Conservation (phyloP, 2,113 vertebrate species). For the Planiliza haematocheilus region DNA sequence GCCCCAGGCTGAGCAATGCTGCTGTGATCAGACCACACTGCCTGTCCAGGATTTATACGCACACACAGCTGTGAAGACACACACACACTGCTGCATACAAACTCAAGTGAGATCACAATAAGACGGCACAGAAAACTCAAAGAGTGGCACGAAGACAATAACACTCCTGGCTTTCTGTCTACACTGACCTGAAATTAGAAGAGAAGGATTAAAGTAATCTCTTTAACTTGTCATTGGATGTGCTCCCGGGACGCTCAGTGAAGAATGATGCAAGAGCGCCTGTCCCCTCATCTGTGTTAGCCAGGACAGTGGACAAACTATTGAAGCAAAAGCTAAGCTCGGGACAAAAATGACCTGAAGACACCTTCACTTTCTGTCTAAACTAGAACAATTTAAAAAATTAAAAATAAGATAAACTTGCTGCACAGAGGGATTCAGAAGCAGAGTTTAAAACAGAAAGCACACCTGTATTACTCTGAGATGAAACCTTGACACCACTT, state of each 20-base stretch:
- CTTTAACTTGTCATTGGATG: slow-evolving; percentile 74
- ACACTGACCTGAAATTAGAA: slow-evolving; percentile 74
- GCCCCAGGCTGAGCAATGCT: slow-evolving; percentile 45
- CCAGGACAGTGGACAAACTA: slow-evolving; percentile 21
- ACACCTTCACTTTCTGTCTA: neutral
- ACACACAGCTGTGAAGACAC: neutral
- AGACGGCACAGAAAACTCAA: slow-evolving; percentile 24
- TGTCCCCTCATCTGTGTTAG: slow-evolving; percentile 46
- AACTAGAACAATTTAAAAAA: neutral
- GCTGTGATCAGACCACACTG: slow-evolving; percentile 43
- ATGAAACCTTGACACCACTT: neutral
- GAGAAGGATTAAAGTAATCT: slow-evolving; percentile 70
- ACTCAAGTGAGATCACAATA: neutral
- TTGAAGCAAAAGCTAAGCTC: neutral
- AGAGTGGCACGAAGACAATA: slow-evolving; percentile 49
- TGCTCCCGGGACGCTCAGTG: slow-evolving; percentile 59
- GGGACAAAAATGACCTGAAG: neutral
- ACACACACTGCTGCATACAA: slow-evolving; percentile 1
- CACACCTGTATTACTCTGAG: slow-evolving; percentile 38
- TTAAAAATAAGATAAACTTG: slow-evolving; percentile 10
- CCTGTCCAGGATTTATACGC: neutral
- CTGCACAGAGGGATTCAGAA: slow-evolving; percentile 17
- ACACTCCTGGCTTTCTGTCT: slow-evolving; percentile 60
- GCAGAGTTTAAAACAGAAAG: too few species aligned
- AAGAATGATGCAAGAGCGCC: slow-evolving; percentile 68